Conservation (phyloP, 2,888 invertebrate species). For the Agonopterix alstromeriana region DNA sequence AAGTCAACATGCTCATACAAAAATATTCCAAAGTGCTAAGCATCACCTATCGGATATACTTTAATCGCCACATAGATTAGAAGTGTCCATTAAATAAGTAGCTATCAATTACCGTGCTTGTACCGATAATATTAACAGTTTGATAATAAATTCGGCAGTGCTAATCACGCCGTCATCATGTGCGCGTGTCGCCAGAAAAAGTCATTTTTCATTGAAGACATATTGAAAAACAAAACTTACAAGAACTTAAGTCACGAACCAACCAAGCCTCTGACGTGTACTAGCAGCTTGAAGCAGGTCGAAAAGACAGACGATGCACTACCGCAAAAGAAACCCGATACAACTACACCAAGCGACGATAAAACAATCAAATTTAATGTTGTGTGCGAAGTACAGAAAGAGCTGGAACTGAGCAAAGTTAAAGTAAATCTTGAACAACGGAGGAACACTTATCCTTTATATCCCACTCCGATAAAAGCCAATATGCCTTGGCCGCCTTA, state of each 20-base stretch:
- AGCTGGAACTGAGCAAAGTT: slow-evolving; percentile 30
- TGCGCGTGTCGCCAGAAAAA: slow-evolving; percentile 66
- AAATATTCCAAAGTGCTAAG: slow-evolving; percentile 11
- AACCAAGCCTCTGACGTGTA: slow-evolving; percentile 36
- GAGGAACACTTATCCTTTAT: slow-evolving; percentile 54
- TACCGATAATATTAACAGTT: slow-evolving; percentile 39
- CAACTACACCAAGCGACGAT: slow-evolving; percentile 10
- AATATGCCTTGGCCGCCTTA: slow-evolving; percentile 40
- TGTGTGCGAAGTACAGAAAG: slow-evolving; percentile 34
- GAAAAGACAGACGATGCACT: slow-evolving; percentile 6
- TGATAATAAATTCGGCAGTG: slow-evolving; percentile 64
- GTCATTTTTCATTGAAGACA: slow-evolving; percentile 63
- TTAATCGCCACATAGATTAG: slow-evolving; percentile 50
- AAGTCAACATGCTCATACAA: slow-evolving; percentile 8
- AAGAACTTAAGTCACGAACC: slow-evolving; percentile 44
- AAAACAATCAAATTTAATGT: slow-evolving; percentile 30
- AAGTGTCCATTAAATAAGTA: slow-evolving; percentile 66
- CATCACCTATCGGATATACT: slow-evolving; percentile 13
- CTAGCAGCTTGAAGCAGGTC: slow-evolving; percentile 4
- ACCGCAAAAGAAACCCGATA: slow-evolving; percentile 4
- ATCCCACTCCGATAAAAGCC: slow-evolving; percentile 55
- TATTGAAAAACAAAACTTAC: slow-evolving; percentile 46
- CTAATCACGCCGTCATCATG: slow-evolving; percentile 44
- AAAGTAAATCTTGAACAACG: slow-evolving; percentile 42
- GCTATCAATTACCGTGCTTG: slow-evolving; percentile 64